Percentiles rank a stretch among this genome's conserved stretches.
These are phyloP conservation scores for Garra rufa DNA, from an alignment of 2,113 vertebrate species.

Conservation along the genomic window DNA sequence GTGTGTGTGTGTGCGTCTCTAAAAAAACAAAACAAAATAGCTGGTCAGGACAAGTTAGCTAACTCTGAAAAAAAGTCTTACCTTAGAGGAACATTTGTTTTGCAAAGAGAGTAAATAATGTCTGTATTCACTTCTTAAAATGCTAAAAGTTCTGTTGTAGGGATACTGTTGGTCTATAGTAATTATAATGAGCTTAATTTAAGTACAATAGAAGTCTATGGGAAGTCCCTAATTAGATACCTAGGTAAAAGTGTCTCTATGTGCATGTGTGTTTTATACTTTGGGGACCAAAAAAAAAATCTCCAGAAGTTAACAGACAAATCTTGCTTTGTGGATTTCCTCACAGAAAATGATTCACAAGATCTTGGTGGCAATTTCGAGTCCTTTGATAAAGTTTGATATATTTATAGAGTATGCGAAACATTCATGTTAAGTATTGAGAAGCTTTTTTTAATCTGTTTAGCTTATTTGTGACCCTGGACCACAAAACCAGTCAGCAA, in stretches of 20 bases:
- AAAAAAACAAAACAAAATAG: not conserved
- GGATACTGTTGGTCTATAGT: not conserved
- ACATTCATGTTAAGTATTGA: not conserved
- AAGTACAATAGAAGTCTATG: not conserved
- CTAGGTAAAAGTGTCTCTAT: not conserved
- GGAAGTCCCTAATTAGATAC: not conserved
- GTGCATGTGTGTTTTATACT: not conserved
- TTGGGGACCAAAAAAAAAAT: not conserved
- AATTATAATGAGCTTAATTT: constrained; percentile 9
- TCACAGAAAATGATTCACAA: too few species aligned
- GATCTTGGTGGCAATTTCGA: not conserved
- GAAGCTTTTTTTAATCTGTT: not conserved
- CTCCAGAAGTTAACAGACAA: not conserved
- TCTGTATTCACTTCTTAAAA: not conserved
- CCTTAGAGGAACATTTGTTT: not conserved
- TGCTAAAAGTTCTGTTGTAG: not conserved
- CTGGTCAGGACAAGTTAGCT: not conserved
- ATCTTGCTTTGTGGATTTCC: not conserved
- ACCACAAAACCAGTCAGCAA: too few species aligned
- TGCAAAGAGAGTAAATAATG: not conserved
- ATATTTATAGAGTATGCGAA: not conserved
- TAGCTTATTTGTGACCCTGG: not conserved
- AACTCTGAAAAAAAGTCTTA: not conserved
- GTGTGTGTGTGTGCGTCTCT: not conserved
- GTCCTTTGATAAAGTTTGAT: not conserved